Evolutionary conservation across 2,797 vertebrate species (phyloP).

Genomic region (Adelosebastes latens): DNA sequence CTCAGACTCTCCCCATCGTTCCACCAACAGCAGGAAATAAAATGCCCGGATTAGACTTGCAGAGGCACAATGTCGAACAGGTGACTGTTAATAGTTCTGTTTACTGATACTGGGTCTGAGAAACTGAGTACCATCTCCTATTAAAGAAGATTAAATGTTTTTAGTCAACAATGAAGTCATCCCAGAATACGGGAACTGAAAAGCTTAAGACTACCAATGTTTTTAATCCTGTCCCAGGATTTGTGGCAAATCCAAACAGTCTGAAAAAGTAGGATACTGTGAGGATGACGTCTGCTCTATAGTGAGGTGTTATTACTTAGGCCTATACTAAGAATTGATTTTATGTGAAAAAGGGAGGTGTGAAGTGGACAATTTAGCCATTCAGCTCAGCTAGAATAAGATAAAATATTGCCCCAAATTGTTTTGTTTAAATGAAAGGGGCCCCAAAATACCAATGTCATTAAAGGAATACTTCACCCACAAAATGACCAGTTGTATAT

Average conservation of each 20-base stretch:
- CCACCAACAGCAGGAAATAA: neutral
- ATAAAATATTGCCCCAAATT: neutral
- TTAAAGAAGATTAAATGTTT: constrained; percentile 35
- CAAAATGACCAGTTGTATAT: too few species aligned
- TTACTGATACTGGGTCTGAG: neutral
- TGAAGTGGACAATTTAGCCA: neutral
- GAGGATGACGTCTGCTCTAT: neutral
- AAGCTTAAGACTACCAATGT: constrained; percentile 26
- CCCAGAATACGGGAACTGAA: constrained; percentile 4
- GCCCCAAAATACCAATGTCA: too few species aligned
- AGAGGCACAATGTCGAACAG: neutral
- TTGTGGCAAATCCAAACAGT: constrained; percentile 35
- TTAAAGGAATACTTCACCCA: too few species aligned
- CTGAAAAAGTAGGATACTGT: constrained; percentile 9
- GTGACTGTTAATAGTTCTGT: neutral
- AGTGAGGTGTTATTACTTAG: neutral
- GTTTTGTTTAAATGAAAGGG: too few species aligned
- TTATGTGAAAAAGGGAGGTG: neutral
- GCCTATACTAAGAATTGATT: neutral
- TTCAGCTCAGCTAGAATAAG: neutral
- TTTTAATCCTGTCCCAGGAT: constrained; percentile 46
- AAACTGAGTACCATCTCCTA: neutral
- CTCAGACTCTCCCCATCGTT: neutral
- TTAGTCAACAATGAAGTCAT: constrained; percentile 38
- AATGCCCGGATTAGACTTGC: neutral